phyloP scores from a whole-genome alignment of 2,888 invertebrate species.

The Lathronympha strigana region DNA sequence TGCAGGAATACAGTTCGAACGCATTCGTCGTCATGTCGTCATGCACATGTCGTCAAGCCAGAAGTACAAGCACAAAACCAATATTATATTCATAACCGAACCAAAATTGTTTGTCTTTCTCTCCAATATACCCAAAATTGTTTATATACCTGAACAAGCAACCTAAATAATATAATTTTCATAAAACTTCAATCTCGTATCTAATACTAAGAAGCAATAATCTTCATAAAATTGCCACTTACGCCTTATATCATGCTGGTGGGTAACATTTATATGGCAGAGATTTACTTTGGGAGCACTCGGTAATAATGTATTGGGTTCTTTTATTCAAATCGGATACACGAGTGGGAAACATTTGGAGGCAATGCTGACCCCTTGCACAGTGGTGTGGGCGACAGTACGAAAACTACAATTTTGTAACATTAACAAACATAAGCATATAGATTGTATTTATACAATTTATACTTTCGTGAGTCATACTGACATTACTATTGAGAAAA shows the following conservation, averaged over 20 bases:
- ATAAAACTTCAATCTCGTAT: slow-evolving; percentile 24
- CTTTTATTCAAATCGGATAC: slow-evolving; percentile 46
- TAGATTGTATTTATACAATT: no score
- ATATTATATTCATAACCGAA: no score
- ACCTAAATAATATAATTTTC: slow-evolving; percentile 3
- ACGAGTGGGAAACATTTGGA: slow-evolving; percentile 44
- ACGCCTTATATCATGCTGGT: slow-evolving; percentile 35
- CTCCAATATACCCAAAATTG: neutral
- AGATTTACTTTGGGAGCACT: slow-evolving; percentile 40
- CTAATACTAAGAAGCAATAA: slow-evolving; percentile 36
- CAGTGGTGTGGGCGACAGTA: slow-evolving; percentile 20
- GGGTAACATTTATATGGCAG: slow-evolving; percentile 46
- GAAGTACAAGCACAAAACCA: no score
- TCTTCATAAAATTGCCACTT: slow-evolving; percentile 43
- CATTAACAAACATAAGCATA: no score
- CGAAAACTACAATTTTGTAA: neutral
- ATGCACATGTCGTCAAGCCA: no score
- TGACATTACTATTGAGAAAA: no score
- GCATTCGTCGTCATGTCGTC: no score
- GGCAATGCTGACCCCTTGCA: slow-evolving; percentile 34
- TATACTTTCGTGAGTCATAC: no score
- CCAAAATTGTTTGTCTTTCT: no score
- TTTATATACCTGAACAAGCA: neutral
- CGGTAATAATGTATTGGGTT: slow-evolving; percentile 46
- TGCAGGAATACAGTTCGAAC: no score